Evolutionary conservation across 2,888 invertebrate genomes (phyloP).

Genomic region (Metellina segmentata): DNA sequence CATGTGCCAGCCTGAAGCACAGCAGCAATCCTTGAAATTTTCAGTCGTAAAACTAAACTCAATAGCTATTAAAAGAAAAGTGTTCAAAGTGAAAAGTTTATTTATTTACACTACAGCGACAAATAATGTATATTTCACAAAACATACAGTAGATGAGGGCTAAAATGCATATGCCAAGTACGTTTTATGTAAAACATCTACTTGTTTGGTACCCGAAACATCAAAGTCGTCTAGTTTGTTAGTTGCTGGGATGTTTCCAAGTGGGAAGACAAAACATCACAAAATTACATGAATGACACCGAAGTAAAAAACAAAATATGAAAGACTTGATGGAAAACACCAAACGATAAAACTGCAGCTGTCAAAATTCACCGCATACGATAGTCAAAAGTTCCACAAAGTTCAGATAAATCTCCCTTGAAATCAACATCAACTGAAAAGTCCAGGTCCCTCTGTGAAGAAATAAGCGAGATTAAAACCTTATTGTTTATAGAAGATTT

Average conservation of each 20-base stretch:
- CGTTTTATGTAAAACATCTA: constrained; percentile 45
- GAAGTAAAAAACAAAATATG: constrained; percentile 46
- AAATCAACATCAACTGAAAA: constrained; percentile 96
- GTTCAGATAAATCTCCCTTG: constrained; percentile 85
- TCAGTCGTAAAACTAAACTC: too few relatives aligned
- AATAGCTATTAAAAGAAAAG: background rate
- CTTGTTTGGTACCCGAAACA: constrained; percentile 35
- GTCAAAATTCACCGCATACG: constrained; percentile 89
- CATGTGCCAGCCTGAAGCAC: too few relatives aligned
- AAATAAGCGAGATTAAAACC: constrained; percentile 24
- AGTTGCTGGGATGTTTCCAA: constrained; percentile 39
- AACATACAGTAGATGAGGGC: constrained; percentile 61
- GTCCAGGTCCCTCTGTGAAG: constrained; percentile 91
- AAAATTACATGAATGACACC: constrained; percentile 46
- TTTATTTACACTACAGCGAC: constrained; percentile 70
- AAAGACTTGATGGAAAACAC: constrained; percentile 68
- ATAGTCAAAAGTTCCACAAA: constrained; percentile 92
- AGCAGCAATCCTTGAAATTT: too few relatives aligned
- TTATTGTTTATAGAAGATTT: constrained; percentile 74
- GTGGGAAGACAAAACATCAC: constrained; percentile 55
- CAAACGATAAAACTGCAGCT: constrained; percentile 37
- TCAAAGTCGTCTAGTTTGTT: constrained; percentile 27
- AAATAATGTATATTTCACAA: constrained; percentile 48
- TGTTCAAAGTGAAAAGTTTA: constrained; percentile 39
- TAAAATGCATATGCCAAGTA: constrained; percentile 50